Evolutionary conservation across 30 jellyfish, hydroid and myxozoan species (phyloP), one percentile per base, ranked within the genome.

Genomic region (Aurelia sp.): DNA sequence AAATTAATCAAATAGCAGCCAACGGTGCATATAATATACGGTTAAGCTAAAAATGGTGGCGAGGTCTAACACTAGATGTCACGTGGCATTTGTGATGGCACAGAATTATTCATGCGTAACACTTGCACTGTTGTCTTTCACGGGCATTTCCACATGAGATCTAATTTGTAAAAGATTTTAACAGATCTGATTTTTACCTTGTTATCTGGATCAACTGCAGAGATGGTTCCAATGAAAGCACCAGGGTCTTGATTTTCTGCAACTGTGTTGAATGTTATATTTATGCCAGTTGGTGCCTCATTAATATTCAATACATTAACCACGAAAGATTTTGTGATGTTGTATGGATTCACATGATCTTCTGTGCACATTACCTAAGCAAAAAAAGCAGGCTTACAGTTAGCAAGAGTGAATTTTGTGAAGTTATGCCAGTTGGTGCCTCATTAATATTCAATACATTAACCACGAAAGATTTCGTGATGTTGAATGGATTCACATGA

Each of bases 161-260:
- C 50, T 7, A 37, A 7, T 37, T 37, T 7, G 50, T 4, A 10
- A 4, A 4, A 37, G 50, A 37, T 7, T 37, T 4, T 3, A 7
- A 7, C 10, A 37, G 50, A 37, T 37, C 10, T 2, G 50, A 37
- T 37, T 37, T 40, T 47, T 52, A 91, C 98, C 96, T 84, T 76
- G 59, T 91, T 91, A 68, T 91, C 98, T 0, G 98, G 98, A 66
- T 91, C 98, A 59, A 41, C 78, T 53, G 88, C 91, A 52, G n/a
- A 51, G 59, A 91, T 60, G 17, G 66, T 67, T 20, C 93, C 96
- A 33, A 91, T 89, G 11, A 86, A 47, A 31, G 66, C 76, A 6
- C 93, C 88, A 37, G 86, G 71, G 30, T 72, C 71, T 48, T 85
- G 87, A 47, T 91, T 84, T 59, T 91, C 98, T 23, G 92, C 87